Base-by-base conservation (phyloP, 2,888 invertebrate genomes). In the Suillia variegata region DNA sequence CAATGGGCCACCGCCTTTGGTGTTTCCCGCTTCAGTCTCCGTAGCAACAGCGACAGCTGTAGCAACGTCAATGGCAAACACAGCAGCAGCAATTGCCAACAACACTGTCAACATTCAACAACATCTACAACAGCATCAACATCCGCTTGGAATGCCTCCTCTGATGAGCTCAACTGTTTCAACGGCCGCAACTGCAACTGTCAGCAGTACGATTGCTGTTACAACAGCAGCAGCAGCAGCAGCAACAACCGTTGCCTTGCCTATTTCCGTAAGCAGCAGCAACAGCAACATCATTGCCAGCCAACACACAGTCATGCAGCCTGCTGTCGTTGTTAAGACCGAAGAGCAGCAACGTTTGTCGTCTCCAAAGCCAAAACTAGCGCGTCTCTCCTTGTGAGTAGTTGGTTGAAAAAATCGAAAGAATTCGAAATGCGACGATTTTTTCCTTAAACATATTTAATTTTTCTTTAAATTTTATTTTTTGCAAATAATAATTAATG, bases 301-400 rank as follows among this genome's bases (percentile, higher is more conserved):
- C 63, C 69, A 31, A 48, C 61, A 33, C 60, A 57, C 18, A 54
- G 12, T 38, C 68, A 47, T n/a, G 6, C 62, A 51, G 17, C 62
- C n/a, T 10, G 54, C 48, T 34, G 54, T 34, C 5, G n/a, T 48
- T 13, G 24, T n/a, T n/a, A n/a, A n/a, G n/a, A n/a, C 20, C 22
- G 80, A 81, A 63, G 73, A 78, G 65, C 77, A 82, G 66, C 79
- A 82, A 65, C 80, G 72, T 71, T 78, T 70, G 20, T n/a, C n/a
- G n/a, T 75, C 77, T 59, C 75, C 71, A 70, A 85, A 79, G 68
- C 78, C 78, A 62, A 82, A 80, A 75, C 75, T 78, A 64, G 80
- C 81, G 69, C 81, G 80, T 68, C 80, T 81, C 78, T 80, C 80
- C 80, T 82, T 82, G 82, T 82, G 81, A 82, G 82, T 83, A 82